phyloP scores from a whole-genome alignment of 2,113 vertebrate genomes.

The Pelodiscus sinensis region DNA sequence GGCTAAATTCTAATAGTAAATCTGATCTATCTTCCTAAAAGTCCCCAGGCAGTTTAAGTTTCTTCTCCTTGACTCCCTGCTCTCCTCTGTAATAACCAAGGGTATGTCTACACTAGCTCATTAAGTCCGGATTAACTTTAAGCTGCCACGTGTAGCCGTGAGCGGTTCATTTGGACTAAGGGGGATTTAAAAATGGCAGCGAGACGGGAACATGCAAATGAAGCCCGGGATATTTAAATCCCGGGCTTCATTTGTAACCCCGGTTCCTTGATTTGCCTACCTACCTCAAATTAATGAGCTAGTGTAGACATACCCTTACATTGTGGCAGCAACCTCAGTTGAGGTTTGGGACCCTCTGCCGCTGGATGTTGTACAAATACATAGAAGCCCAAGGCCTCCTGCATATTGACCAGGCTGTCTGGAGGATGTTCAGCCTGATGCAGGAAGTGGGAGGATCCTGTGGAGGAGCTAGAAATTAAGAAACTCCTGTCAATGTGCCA shows the following conservation, averaged over 20 bases:
- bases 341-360: background rate
- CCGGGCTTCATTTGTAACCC: too few species aligned
- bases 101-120: too few species aligned
- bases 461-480: background rate
- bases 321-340: background rate
- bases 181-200: too few species aligned
- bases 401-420: rapidly evolving
- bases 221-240: too few species aligned
- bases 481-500: background rate
- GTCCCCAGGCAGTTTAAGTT: rapidly evolving
- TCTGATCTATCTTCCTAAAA: background rate
- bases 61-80: background rate
- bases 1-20: background rate
- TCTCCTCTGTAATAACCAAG: rapidly evolving
- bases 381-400: rapidly evolving
- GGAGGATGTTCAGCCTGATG: rapidly evolving
- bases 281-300: too few species aligned
- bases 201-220: too few species aligned
- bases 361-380: rapidly evolving
- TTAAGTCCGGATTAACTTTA: too few species aligned
- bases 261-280: too few species aligned
- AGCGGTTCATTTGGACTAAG: too few species aligned
- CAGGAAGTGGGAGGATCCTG: background rate
- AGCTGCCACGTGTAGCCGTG: too few species aligned
- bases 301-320: background rate